Conservation (phyloP, 2,113 vertebrate species). For the Acinonyx jubatus region DNA sequence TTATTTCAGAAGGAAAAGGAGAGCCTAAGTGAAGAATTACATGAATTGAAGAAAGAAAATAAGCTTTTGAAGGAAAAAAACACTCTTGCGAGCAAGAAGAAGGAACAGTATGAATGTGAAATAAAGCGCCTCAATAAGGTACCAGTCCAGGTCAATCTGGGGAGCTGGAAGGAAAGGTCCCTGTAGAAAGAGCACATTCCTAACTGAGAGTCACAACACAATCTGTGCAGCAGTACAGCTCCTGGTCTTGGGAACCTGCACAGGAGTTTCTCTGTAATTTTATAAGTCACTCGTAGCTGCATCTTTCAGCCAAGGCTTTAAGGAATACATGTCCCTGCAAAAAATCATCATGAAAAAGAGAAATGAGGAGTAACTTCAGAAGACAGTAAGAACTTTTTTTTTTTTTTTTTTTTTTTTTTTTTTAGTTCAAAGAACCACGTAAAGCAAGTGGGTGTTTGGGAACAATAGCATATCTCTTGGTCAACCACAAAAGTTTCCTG, state of each 20-base stretch:
- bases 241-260: not conserved
- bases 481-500: conserved; percentile 85
- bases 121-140: conserved; percentile 87
- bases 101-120: conserved; percentile 84
- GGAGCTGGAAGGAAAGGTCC: not conserved
- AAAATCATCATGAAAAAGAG: not conserved
- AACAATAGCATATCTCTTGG: conserved; percentile 74
- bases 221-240: not conserved
- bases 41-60: conserved; percentile 84
- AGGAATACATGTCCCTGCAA: not conserved
- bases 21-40: conserved; percentile 73
- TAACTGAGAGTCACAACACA: not conserved
- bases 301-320: not conserved
- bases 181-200: not conserved
- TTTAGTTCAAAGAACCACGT: conserved; percentile 60
- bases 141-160: not conserved
- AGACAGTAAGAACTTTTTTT: conserved; percentile 40
- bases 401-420: conserved; percentile 6
- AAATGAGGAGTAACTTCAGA: not conserved
- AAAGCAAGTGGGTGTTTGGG: conserved; percentile 69
- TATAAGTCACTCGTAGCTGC: not conserved
- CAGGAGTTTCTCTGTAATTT: not conserved
- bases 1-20: conserved; percentile 77
- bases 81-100: conserved; percentile 66
- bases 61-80: conserved; percentile 83